A percentile compares a stretch with the other conserved stretches of the same genome.
phyloP scores from a whole-genome alignment of 2,797 vertebrate genomes.

The Sarcoramphus papa region DNA sequence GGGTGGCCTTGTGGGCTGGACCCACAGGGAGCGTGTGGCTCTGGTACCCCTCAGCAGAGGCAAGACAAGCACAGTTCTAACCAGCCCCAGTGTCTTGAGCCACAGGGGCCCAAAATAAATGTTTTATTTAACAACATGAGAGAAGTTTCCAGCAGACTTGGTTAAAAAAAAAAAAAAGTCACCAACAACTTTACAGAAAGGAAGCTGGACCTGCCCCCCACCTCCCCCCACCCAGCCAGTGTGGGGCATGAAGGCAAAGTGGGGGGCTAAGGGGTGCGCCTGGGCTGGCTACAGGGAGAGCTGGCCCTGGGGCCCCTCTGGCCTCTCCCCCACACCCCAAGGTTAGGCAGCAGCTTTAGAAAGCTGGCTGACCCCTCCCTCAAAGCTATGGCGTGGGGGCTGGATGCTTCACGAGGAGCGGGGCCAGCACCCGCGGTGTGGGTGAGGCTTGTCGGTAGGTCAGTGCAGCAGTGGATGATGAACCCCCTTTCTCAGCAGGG shows the following conservation, averaged over 20 bases:
- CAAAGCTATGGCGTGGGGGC: background rate
- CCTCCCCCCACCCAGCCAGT: background rate
- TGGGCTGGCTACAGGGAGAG: background rate
- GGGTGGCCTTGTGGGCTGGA: background rate
- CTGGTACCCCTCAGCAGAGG: background rate
- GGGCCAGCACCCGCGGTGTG: background rate
- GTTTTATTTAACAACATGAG: slow-evolving; percentile 68
- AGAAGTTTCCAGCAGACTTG: slow-evolving; percentile 31
- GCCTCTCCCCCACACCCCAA: background rate
- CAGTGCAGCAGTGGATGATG: slow-evolving; percentile 36
- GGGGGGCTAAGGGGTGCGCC: background rate
- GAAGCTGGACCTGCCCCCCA: background rate
- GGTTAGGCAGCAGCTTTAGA: slow-evolving; percentile 2
- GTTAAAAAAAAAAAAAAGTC: slow-evolving; percentile 24
- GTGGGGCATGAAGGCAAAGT: background rate
- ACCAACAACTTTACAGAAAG: slow-evolving; percentile 44
- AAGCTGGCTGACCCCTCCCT: background rate
- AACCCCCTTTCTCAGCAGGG: background rate
- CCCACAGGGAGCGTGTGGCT: background rate
- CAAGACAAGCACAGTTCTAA: background rate
- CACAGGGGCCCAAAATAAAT: slow-evolving; percentile 58
- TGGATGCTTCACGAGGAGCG: background rate
- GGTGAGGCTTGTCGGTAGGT: background rate
- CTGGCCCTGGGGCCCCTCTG: background rate
- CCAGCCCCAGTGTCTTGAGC: slow-evolving; percentile 28